Percentiles rank a stretch among this genome's conserved stretches.
Evolutionary conservation across 2,888 invertebrate genomes (phyloP).

Genomic region (Zaprionus lineosus): DNA sequence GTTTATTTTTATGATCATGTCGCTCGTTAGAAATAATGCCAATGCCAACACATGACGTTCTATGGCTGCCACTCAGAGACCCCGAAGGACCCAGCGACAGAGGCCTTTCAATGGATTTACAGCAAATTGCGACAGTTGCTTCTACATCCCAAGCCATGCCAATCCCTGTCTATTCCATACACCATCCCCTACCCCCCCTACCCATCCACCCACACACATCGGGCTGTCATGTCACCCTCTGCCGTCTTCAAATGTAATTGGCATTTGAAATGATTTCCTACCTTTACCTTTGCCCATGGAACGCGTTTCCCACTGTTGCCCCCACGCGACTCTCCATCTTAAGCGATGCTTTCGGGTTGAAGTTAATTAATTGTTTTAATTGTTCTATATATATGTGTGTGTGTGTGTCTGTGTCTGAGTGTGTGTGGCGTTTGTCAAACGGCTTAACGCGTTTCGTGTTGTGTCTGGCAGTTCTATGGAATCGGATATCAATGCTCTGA

Average conservation of each 20-base stretch:
- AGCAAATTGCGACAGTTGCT: slow-evolving; percentile 58
- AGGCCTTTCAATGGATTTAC: slow-evolving; percentile 63
- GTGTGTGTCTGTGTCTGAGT: slow-evolving; percentile 1
- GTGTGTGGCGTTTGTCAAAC: slow-evolving; percentile 25
- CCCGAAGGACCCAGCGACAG: background rate
- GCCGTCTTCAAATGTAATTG: slow-evolving; percentile 55
- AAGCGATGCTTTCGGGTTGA: slow-evolving; percentile 11
- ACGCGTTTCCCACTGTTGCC: background rate
- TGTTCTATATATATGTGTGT: slow-evolving; percentile 20
- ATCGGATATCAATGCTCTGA: background rate
- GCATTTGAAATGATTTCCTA: slow-evolving; percentile 47
- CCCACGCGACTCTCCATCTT: background rate
- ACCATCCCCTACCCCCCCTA: background rate
- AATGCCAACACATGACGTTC: slow-evolving; percentile 51
- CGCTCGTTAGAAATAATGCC: slow-evolving; percentile 74
- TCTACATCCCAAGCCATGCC: background rate
- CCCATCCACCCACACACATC: slow-evolving; percentile 4
- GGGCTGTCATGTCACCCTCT: slow-evolving; percentile 11
- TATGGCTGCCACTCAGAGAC: background rate
- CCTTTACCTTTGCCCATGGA: background rate
- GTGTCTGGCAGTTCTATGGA: slow-evolving; percentile 5
- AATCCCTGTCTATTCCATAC: no score
- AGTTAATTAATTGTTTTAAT: slow-evolving; percentile 68
- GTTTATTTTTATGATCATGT: slow-evolving; percentile 78
- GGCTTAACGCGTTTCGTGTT: slow-evolving; percentile 34